Evolutionary conservation across 2,888 invertebrate species (phyloP).

Genomic region (Seira sanloemensis): DNA sequence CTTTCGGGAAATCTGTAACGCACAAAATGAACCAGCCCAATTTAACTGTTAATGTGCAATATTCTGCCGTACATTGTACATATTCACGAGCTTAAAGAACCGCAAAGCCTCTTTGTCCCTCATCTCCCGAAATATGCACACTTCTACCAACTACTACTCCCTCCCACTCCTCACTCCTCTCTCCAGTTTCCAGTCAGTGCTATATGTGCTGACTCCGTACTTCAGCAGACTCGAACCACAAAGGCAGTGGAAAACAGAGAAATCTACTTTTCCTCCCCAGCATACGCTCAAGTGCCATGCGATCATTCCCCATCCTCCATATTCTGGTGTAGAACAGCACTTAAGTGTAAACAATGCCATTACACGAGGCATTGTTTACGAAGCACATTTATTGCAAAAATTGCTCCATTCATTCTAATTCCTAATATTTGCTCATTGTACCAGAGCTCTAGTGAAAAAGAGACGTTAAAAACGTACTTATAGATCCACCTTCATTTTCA

Average conservation of each 20-base stretch:
- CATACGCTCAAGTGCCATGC: neutral
- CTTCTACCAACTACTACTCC: neutral
- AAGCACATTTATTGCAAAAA: neutral
- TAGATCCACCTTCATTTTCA: neutral
- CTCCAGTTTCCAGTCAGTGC: too few species aligned
- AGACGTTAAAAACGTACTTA: too few species aligned
- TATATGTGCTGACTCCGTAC: too few species aligned
- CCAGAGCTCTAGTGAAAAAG: too few species aligned
- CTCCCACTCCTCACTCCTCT: neutral
- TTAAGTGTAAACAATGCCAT: conserved; percentile 4
- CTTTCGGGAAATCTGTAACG: neutral
- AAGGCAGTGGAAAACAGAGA: neutral
- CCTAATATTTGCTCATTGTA: neutral
- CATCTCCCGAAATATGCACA: neutral
- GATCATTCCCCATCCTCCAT: too few species aligned
- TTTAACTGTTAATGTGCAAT: neutral
- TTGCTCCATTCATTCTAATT: conserved; percentile 4
- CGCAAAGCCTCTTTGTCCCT: neutral
- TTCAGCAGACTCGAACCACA: neutral
- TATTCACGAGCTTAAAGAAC: neutral
- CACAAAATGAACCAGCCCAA: neutral
- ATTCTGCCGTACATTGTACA: neutral
- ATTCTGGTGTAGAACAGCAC: neutral
- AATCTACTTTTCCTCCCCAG: neutral
- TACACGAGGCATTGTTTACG: neutral